Conservation (phyloP, 64 coral and sea anemone species). For the Actinia tenebrosa region DNA sequence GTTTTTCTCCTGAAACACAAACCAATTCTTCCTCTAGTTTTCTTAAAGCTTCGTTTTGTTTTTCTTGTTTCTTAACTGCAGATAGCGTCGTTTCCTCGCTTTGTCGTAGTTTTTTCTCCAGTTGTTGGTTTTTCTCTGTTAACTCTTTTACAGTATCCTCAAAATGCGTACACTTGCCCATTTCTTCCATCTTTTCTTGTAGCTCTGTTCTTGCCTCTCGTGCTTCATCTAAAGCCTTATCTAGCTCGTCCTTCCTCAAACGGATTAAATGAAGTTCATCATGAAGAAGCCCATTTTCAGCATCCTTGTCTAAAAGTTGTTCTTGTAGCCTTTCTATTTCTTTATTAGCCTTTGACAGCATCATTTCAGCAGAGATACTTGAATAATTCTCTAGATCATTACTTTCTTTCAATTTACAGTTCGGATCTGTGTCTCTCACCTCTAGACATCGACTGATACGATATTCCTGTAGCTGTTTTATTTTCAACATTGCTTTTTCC, state of each 20-base stretch:
- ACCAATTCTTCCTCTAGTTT: constrained; percentile 59
- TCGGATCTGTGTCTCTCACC: neutral
- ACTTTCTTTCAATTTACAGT: neutral
- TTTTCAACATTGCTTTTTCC: constrained; percentile 29
- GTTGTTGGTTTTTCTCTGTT: constrained; percentile 20
- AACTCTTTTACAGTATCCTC: constrained; percentile 29
- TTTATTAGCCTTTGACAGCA: neutral
- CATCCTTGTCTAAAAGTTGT: constrained; percentile 30
- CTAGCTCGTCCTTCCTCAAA: constrained; percentile 16
- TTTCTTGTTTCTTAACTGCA: neutral
- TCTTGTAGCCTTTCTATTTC: constrained; percentile 10
- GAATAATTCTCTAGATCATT: constrained; percentile 12
- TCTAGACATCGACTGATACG: neutral
- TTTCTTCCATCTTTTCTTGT: constrained; percentile 13
- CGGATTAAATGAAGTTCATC: constrained; percentile 23
- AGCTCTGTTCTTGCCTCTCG: constrained; percentile 21
- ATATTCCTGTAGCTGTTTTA: constrained; percentile 14
- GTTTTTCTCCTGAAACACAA: constrained; percentile 40
- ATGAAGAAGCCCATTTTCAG: constrained; percentile 9
- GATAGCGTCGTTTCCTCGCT: neutral
- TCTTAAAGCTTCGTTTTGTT: constrained; percentile 30
- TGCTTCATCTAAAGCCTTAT: constrained; percentile 28
- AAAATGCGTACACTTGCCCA: neutral
- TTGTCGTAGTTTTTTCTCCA: constrained; percentile 7
- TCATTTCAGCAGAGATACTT: neutral